These are phyloP conservation scores for Barnardius zonarius DNA, from an alignment of 2,113 vertebrate genomes.

Conservation along the genomic window DNA sequence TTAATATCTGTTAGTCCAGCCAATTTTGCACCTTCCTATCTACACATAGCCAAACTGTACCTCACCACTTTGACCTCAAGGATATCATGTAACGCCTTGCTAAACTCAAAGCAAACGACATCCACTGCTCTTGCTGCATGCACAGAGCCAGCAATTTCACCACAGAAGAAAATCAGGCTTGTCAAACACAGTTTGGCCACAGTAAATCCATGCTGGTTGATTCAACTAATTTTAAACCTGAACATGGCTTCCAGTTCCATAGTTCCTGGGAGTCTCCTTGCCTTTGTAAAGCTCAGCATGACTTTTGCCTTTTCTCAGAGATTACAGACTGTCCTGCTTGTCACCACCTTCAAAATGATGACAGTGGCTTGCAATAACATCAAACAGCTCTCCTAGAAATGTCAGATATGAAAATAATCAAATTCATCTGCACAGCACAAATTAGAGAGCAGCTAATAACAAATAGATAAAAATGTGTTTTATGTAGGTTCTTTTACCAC, in stretches of 20 bases:
- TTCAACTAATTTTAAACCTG: neutral
- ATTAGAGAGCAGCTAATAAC: neutral
- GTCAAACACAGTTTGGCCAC: neutral
- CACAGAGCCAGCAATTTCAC: neutral
- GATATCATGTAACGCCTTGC: neutral
- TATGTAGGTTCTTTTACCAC: neutral
- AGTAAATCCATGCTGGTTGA: neutral
- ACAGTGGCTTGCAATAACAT: neutral
- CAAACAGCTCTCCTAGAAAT: neutral
- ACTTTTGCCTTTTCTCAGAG: neutral
- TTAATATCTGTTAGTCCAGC: neutral
- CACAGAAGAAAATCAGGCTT: neutral
- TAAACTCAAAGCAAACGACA: neutral
- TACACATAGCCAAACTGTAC: neutral
- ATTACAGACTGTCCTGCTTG: neutral
- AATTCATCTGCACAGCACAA: neutral
- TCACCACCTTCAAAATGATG: neutral
- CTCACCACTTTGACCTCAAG: neutral
- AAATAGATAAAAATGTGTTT: neutral
- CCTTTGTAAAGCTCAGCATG: neutral
- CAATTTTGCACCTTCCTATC: neutral
- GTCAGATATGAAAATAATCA: neutral
- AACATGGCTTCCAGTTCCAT: neutral
- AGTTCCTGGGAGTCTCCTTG: neutral
- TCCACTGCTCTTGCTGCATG: neutral